Evolutionary conservation across 2,888 invertebrate genomes (phyloP).

Genomic region (Drosophila borborema): DNA sequence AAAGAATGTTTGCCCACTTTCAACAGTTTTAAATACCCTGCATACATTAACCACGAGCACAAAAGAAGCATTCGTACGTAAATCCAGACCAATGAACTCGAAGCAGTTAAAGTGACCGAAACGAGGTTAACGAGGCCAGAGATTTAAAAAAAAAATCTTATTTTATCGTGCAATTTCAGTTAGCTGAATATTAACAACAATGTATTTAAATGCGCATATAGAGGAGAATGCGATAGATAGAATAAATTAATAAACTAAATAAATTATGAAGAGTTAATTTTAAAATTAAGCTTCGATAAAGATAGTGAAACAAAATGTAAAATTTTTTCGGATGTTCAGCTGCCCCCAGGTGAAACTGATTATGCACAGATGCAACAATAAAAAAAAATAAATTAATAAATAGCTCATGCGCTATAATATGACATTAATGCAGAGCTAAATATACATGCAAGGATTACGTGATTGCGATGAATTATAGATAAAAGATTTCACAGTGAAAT

Average conservation of each 20-base stretch:
- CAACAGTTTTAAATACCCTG: not conserved
- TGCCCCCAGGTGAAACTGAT: constrained; percentile 58
- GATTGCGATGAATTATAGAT: constrained; percentile 5
- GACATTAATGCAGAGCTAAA: constrained; percentile 18
- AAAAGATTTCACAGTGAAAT: constrained; percentile 3
- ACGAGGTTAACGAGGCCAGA: constrained; percentile 2
- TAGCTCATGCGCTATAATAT: constrained; percentile 4
- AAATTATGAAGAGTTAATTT: not conserved
- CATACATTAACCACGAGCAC: not conserved
- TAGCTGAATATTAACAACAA: not conserved
- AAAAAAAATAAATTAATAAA: not conserved
- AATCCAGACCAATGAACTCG: constrained; percentile 4
- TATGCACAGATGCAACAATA: constrained; percentile 34
- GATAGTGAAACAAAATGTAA: not conserved
- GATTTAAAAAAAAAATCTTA: not conserved
- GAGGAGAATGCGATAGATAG: not conserved
- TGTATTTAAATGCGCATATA: not conserved
- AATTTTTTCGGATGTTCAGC: constrained; percentile 27
- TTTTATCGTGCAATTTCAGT: not conserved
- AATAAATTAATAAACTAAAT: not conserved
- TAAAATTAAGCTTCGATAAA: not conserved
- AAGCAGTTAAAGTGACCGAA: not conserved
- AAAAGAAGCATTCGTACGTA: not conserved
- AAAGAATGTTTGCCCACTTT: constrained; percentile 22
- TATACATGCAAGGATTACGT: constrained; percentile 23